Conservation (phyloP, 2,888 invertebrate species). For the Odontothrips loti region DNA sequence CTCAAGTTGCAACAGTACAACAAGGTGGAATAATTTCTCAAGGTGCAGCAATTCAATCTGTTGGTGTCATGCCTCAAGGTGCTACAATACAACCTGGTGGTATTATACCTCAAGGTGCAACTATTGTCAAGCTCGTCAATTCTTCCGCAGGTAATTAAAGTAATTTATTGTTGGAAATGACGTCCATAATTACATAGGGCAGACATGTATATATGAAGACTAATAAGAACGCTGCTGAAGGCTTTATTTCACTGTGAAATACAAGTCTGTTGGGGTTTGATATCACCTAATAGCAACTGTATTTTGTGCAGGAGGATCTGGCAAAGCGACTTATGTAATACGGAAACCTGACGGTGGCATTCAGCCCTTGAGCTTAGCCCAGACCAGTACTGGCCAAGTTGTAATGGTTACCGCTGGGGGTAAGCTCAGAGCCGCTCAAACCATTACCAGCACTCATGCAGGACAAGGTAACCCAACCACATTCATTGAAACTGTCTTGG, state of each 20-base stretch:
- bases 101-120: constrained; percentile 49
- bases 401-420: constrained; percentile 49
- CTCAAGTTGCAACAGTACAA: constrained; percentile 39
- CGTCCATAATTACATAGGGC: too few relatives aligned
- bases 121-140: constrained; percentile 52
- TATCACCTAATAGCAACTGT: too few relatives aligned
- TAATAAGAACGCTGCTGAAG: too few relatives aligned
- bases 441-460: neutral
- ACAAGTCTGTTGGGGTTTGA: too few relatives aligned
- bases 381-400: constrained; percentile 43
- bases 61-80: constrained; percentile 34
- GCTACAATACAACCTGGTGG: constrained; percentile 38
- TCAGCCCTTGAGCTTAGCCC: neutral
- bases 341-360: constrained; percentile 45
- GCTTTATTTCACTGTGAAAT: too few relatives aligned
- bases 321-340: constrained; percentile 50
- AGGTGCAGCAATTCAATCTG: constrained; percentile 48
- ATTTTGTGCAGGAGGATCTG: constrained; percentile 34
- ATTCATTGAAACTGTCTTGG: neutral
- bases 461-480: neutral
- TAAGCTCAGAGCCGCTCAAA: constrained; percentile 34
- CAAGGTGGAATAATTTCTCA: constrained; percentile 44
- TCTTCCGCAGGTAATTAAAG: constrained; percentile 40
- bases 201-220: too few relatives aligned
- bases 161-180: too few relatives aligned